Percentiles rank a stretch among this genome's conserved stretches.
Evolutionary conservation across 1,140 invertebrate genomes (phyloP).

Genomic region (Drosophila truncata): DNA sequence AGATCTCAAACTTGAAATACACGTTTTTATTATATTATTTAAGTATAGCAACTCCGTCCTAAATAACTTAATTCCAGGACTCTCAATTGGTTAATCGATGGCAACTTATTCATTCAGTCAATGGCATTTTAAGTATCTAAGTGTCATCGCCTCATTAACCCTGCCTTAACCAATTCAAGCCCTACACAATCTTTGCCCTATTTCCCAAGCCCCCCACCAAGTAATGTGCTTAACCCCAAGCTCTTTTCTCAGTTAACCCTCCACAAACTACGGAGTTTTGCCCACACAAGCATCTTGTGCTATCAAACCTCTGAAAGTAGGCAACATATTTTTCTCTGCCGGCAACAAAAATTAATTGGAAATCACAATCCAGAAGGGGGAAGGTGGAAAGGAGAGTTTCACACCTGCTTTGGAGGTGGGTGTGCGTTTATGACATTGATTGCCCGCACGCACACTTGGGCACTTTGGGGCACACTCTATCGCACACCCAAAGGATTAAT

Average conservation of each 20-base stretch:
- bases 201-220: background rate
- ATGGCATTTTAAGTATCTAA: conserved; percentile 16
- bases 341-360: conserved; percentile 66
- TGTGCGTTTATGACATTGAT: conserved; percentile 79
- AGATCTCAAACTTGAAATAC: background rate
- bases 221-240: conserved; percentile 10
- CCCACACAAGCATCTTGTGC: conserved; percentile 12
- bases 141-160: conserved; percentile 14
- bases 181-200: background rate
- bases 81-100: conserved; percentile 5
- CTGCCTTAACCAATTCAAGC: background rate
- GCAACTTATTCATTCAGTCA: conserved; percentile 7
- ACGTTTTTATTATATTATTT: too few species aligned
- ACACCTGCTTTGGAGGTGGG: conserved; percentile 54
- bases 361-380: conserved; percentile 75
- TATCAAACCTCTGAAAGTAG: conserved; percentile 40
- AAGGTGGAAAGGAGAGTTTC: conserved; percentile 54
- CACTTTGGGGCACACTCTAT: conserved; percentile 14
- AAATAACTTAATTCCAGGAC: background rate
- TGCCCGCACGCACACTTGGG: conserved; percentile 66
- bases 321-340: conserved; percentile 52
- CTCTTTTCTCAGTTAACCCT: conserved; percentile 13
- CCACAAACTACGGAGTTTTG: background rate
- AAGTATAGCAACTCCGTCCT: background rate
- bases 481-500: conserved; percentile 71